These are phyloP conservation scores for Neuroscelio doddi DNA, from an alignment of 2,888 invertebrate species.

Conservation along the genomic window DNA sequence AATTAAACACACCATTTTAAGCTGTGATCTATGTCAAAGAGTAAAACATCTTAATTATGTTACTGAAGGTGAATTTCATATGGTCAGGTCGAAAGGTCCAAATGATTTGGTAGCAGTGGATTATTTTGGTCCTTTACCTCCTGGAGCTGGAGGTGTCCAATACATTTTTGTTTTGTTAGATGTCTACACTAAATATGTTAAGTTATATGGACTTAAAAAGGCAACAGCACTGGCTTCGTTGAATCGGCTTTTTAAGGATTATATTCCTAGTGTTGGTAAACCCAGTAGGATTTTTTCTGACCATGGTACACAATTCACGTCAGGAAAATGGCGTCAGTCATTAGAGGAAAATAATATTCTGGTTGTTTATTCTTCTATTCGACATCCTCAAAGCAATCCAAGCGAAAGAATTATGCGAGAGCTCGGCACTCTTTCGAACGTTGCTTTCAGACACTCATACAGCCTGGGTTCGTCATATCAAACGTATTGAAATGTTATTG, in stretches of 20 bases:
- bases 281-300: slow-evolving; percentile 6
- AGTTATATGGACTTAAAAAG: not conserved
- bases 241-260: not conserved
- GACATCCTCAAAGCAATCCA: slow-evolving; percentile 26
- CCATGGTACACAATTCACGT: slow-evolving; percentile 11
- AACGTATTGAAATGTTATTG: slow-evolving; percentile 22
- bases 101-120: not conserved
- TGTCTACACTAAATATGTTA: not conserved
- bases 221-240: not conserved
- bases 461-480: slow-evolving; percentile 19
- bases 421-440: slow-evolving; percentile 32
- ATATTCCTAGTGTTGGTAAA: slow-evolving; percentile 1
- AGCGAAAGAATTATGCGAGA: slow-evolving; percentile 44
- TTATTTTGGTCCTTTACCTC: slow-evolving; percentile 3
- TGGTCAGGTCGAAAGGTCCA: not conserved
- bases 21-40: slow-evolving; percentile 1
- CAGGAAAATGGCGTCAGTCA: not conserved
- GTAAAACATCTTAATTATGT: not conserved
- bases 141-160: not conserved
- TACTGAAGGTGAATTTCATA: not conserved
- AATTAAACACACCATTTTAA: not conserved
- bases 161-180: not conserved
- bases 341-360: not conserved
- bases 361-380: not conserved
- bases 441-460: slow-evolving; percentile 30